Evolutionary conservation across 1,140 invertebrate species (phyloP).

Genomic region (Aphidius gifuensis): DNA sequence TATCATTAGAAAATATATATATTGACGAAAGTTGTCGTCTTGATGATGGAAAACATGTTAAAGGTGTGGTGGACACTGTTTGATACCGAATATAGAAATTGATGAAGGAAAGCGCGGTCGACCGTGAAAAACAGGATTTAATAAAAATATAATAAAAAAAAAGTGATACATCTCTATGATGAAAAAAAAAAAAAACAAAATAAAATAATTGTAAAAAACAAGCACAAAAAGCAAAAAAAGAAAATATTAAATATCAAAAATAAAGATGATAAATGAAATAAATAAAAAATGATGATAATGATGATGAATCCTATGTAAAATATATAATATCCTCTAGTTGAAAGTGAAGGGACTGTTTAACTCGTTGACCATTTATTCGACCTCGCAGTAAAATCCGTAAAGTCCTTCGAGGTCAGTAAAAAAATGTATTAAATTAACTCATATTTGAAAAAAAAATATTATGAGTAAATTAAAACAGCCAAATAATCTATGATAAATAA

Average conservation of each 20-base stretch:
- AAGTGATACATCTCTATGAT: too few species aligned
- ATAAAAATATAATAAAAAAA: too few species aligned
- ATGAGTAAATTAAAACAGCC: too few species aligned
- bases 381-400: slow-evolving; percentile 10
- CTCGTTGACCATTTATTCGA: slow-evolving; percentile 25
- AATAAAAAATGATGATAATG: background rate
- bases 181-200: too few species aligned
- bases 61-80: slow-evolving; percentile 7
- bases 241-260: background rate
- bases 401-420: slow-evolving; percentile 15
- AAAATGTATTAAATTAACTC: too few species aligned
- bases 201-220: too few species aligned
- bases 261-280: background rate
- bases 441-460: too few species aligned
- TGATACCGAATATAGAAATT: slow-evolving; percentile 22
- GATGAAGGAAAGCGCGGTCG: slow-evolving; percentile 15
- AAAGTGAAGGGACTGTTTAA: slow-evolving; percentile 25
- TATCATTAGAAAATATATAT: slow-evolving; percentile 1
- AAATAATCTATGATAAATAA: background rate
- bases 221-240: background rate
- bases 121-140: slow-evolving; percentile 1
- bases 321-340: background rate
- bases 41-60: slow-evolving; percentile 12
- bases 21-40: slow-evolving; percentile 11
- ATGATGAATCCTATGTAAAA: background rate